Conservation (phyloP, 2,888 invertebrate species). For the Neelides folsomi region DNA sequence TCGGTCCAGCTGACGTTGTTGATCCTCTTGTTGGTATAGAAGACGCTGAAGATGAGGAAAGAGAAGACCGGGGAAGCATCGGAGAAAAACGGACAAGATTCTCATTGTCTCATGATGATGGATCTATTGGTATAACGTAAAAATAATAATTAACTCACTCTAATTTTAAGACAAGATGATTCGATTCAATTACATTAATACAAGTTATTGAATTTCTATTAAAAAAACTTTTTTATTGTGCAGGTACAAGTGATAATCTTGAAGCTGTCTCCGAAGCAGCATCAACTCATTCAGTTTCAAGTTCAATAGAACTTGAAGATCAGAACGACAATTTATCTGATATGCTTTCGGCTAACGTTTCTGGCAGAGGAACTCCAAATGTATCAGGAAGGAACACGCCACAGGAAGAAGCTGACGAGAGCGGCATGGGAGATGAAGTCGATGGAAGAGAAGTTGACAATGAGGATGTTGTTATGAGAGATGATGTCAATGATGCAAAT, state of each 20-base stretch:
- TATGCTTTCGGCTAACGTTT: conserved; percentile 91
- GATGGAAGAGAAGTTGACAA: conserved; percentile 36
- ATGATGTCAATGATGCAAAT: conserved; percentile 9
- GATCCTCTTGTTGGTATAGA: conserved; percentile 11
- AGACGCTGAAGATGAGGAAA: conserved; percentile 33
- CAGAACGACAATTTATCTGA: conserved; percentile 86
- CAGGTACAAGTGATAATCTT: conserved; percentile 72
- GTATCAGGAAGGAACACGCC: conserved; percentile 95
- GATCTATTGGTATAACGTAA: conserved; percentile 51
- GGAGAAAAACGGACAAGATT: conserved; percentile 48
- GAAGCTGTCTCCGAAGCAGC: conserved; percentile 93
- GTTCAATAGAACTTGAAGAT: conserved; percentile 63
- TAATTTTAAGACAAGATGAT: too few relatives aligned
- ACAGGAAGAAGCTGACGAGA: conserved; percentile 57
- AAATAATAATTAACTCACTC: too few relatives aligned
- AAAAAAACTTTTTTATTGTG: neutral
- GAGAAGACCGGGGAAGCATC: conserved; percentile 22
- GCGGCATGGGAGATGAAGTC: conserved; percentile 59
- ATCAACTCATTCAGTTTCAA: conserved; percentile 83
- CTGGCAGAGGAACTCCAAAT: conserved; percentile 82
- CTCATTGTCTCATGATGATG: conserved; percentile 79
- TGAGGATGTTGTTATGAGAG: conserved; percentile 15
- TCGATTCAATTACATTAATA: neutral
- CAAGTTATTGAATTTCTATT: neutral
- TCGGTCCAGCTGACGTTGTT: conserved; percentile 16